phyloP scores from a whole-genome alignment of 2,797 vertebrate genomes.

The Potorous gilbertii region DNA sequence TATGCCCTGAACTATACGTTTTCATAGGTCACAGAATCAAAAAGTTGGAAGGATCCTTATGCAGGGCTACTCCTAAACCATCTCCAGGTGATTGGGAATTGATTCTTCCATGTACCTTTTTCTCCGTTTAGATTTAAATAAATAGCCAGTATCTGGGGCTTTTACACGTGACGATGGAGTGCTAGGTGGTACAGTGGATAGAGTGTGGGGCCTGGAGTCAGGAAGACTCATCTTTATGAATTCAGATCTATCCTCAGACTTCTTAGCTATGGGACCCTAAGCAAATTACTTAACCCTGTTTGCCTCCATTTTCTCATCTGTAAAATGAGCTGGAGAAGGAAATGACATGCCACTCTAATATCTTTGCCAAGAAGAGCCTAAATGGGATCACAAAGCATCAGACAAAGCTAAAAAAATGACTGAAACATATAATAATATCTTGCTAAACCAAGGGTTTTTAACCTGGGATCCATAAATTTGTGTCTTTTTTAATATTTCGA shows the following conservation, averaged over 20 bases:
- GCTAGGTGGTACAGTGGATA: neutral
- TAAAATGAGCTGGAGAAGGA: neutral
- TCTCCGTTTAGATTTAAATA: slow-evolving; percentile 3
- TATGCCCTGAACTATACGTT: neutral
- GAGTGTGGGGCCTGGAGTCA: neutral
- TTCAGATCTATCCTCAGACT: neutral
- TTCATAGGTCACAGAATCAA: neutral
- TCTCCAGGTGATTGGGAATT: no score
- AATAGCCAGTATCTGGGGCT: neutral
- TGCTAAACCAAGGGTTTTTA: neutral
- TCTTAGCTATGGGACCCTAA: neutral
- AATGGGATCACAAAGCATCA: neutral
- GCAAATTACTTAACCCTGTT: neutral
- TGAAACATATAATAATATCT: neutral
- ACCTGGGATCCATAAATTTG: neutral
- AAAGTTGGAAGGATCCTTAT: neutral
- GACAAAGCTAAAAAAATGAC: neutral
- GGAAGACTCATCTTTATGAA: neutral
- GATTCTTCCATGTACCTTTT: neutral
- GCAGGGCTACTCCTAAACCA: neutral
- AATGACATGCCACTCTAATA: neutral
- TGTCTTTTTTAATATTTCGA: neutral
- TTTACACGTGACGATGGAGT: neutral
- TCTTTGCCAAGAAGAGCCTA: neutral
- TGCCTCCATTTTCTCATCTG: neutral